Evolutionary conservation across 23 tunicate species (phyloP), one percentile per base, ranked within the genome.

Genomic region (Halocynthia roretzi): DNA sequence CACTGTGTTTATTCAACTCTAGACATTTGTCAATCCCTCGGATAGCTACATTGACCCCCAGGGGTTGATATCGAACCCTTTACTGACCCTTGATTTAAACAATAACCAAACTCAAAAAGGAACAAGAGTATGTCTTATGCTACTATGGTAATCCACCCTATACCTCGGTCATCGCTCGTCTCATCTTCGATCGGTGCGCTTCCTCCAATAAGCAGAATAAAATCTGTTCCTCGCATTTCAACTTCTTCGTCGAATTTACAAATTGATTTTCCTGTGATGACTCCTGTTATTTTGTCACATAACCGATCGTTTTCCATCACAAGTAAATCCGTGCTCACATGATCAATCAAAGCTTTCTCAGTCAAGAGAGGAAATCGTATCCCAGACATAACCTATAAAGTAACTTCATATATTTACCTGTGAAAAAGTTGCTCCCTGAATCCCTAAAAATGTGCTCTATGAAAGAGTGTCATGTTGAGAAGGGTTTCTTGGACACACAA

Each of bases 321-420:
- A 60, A 86, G 53, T 20, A 69, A 52, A 60, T 92, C 87, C 2
- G 87, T 92, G 62, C 81, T 92, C 21, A 92, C 80, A 75, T 92
- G 22, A 68, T 86, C 70, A 14, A 92, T 23, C 55, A 92, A 80
- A 62, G 79, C 53, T 6, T 73, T 49, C 20, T 75, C 71, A 56
- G 79, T 61, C 7, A 92, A 68, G 5, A 91, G 86, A 11, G 97
- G 97, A 68, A 86, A 75, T 19, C 98, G 87, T 9, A 92, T 92
- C 18, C 72, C 70, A 5, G 80, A 61, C 91, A 92, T 79, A 18
- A 86, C 88, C 98, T 92, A 54, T 53, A 57, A 81, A 54, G 5
- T 67, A 19, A 10, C 18, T 17, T 67, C 22, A 67, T 10, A 15
- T 15, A 19, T 17, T n/a, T n/a, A n/a, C n/a, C n/a, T n/a, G n/a